These are phyloP conservation scores for Sphaerodactylus townsendi DNA, from an alignment of 2,113 vertebrate species.

Conservation along the genomic window DNA sequence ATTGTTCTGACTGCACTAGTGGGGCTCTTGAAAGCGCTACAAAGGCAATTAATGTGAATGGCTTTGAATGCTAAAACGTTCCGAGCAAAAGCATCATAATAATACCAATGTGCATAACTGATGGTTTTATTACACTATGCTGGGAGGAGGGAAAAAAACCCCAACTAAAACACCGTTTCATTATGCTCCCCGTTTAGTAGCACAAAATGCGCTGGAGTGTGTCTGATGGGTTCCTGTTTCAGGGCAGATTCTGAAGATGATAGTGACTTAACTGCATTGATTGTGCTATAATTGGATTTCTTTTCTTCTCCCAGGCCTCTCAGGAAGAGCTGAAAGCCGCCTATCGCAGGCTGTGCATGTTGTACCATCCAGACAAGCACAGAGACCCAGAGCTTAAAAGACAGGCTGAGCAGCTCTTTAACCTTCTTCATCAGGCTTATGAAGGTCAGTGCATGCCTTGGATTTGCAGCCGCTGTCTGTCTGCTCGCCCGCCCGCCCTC, in stretches of 20 bases:
- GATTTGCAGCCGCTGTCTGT: not conserved
- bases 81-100: not conserved
- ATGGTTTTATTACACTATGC: not conserved
- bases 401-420: conserved; percentile 93
- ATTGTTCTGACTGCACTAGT: too few species aligned
- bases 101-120: not conserved
- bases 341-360: conserved; percentile 94
- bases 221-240: conserved; percentile 4
- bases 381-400: conserved; percentile 92
- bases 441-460: conserved; percentile 81
- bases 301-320: conserved; percentile 81
- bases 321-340: conserved; percentile 94
- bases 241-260: conserved; percentile 16
- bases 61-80: not conserved
- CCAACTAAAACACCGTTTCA: not conserved
- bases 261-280: not conserved
- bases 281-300: conserved; percentile 14
- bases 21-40: not conserved
- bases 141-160: not conserved
- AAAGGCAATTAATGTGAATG: not conserved
- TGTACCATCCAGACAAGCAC: conserved; percentile 99
- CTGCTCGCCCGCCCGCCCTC: conserved; percentile 14
- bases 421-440: conserved; percentile 95
- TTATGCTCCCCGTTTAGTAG: not conserved
- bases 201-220: accelerated